phyloP scores from a whole-genome alignment of 2,797 vertebrate genomes.

The Euthynnus affinis region DNA sequence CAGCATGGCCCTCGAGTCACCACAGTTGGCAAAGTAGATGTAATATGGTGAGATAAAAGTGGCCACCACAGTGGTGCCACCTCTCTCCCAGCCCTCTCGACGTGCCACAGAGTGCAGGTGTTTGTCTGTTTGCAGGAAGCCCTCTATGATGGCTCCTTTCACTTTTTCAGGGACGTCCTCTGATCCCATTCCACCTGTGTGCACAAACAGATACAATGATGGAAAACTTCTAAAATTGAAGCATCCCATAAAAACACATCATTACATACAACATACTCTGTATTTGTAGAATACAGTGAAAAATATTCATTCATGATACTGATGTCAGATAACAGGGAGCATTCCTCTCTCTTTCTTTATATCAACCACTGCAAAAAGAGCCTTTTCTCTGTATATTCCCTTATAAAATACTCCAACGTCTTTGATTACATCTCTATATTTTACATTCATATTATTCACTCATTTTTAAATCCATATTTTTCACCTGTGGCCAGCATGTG shows the following conservation, averaged over 20 bases:
- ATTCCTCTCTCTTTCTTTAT: neutral
- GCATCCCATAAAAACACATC: neutral
- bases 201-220: conserved; percentile 29
- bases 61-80: conserved; percentile 83
- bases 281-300: conserved; percentile 1
- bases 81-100: conserved; percentile 84
- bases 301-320: neutral
- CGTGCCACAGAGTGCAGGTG: conserved; percentile 81
- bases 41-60: conserved; percentile 83
- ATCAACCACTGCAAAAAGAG: neutral
- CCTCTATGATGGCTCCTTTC: conserved; percentile 78
- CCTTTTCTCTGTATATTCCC: neutral
- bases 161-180: conserved; percentile 83
- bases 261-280: neutral
- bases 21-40: conserved; percentile 89
- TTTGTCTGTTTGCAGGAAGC: conserved; percentile 86
- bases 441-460: neutral
- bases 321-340: neutral
- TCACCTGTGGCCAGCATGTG: conserved; percentile 84
- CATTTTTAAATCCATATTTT: conserved; percentile 13
- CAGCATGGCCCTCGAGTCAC: conserved; percentile 86
- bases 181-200: conserved; percentile 76
- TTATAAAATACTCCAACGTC: neutral
- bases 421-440: neutral
- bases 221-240: neutral